These are phyloP conservation scores for Pristionchus pacificus DNA, from an alignment of 1,140 invertebrate genomes.

Conservation along the genomic window DNA sequence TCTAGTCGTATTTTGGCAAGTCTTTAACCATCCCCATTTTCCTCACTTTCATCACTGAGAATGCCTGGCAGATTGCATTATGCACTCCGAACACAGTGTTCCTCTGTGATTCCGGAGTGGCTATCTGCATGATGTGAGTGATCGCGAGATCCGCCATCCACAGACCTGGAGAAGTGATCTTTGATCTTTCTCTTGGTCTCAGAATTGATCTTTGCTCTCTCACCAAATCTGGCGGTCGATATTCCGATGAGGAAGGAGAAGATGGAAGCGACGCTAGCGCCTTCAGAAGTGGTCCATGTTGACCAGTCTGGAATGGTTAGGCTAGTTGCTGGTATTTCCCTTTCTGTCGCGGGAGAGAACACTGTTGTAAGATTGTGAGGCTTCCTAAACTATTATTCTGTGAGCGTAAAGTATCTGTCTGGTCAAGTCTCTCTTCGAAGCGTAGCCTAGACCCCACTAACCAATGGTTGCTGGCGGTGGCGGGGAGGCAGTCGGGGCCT, in stretches of 20 bases:
- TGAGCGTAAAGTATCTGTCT: too few species aligned
- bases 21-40: background rate
- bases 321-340: conserved; percentile 3
- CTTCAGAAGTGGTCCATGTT: conserved; percentile 35
- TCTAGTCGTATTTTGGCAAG: background rate
- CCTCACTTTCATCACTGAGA: conserved; percentile 60
- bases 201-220: background rate
- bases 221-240: conserved; percentile 1
- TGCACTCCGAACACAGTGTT: conserved; percentile 66
- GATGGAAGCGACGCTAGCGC: conserved; percentile 28
- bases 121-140: conserved; percentile 66
- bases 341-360: too few species aligned
- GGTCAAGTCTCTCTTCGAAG: too few species aligned
- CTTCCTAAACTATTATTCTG: too few species aligned
- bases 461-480: too few species aligned
- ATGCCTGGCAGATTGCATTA: conserved; percentile 57
- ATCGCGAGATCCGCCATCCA: conserved; percentile 66
- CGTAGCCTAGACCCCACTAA: too few species aligned
- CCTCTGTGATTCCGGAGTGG: conserved; percentile 61
- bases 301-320: conserved; percentile 27
- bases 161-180: too few species aligned
- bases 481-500: background rate
- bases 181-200: conserved; percentile 5
- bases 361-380: too few species aligned
- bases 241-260: conserved; percentile 45